A percentile compares a stretch with the other conserved stretches of the same genome.
Evolutionary conservation across 1,140 invertebrate species (phyloP).

Genomic region (Aphaenogaster rudis): DNA sequence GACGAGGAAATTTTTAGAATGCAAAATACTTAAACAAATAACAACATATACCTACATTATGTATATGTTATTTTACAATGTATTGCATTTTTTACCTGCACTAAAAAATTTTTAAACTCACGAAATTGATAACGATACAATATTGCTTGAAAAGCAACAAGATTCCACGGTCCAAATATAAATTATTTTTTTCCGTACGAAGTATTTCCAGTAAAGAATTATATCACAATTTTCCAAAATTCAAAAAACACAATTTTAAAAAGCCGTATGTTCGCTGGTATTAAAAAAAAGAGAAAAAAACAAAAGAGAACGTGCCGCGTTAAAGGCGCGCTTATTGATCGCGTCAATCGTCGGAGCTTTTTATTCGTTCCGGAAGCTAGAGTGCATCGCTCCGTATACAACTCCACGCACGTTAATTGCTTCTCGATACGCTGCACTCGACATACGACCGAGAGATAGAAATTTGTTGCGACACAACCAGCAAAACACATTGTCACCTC

Average conservation of each 20-base stretch:
- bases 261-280: background rate
- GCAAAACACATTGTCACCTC: constrained; percentile 42
- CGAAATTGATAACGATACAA: background rate
- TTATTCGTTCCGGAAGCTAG: constrained; percentile 45
- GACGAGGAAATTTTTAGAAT: background rate
- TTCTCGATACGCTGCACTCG: constrained; percentile 57
- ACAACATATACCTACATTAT: background rate
- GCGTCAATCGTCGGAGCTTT: constrained; percentile 55
- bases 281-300: background rate
- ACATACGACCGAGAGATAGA: constrained; percentile 55
- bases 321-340: constrained; percentile 59
- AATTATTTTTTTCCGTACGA: background rate
- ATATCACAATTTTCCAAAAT: constrained; percentile 11
- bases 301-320: background rate
- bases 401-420: constrained; percentile 58
- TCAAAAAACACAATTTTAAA: background rate
- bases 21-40: background rate
- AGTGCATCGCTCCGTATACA: constrained; percentile 55
- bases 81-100: background rate
- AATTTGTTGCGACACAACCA: constrained; percentile 51
- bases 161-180: background rate
- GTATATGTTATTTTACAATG: background rate
- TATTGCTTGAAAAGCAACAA: background rate
- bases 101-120: background rate
- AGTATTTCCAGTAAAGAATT: background rate